Evolutionary conservation across 2,888 invertebrate species (phyloP).

Genomic region (Hylaea fasciaria): DNA sequence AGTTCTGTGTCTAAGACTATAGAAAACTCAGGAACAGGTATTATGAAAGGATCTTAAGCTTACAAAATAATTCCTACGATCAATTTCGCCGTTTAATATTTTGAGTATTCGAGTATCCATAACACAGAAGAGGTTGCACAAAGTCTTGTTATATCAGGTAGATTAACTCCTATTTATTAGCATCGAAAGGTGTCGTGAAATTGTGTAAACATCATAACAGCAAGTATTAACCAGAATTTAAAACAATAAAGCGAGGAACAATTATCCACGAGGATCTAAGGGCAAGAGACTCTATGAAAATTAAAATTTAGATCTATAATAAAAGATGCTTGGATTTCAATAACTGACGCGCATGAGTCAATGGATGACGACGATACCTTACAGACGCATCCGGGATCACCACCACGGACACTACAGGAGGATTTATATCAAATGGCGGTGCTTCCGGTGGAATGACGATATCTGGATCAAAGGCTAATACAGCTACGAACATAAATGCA

Average conservation of each 20-base stretch:
- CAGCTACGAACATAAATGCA: neutral
- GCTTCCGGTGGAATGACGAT: neutral
- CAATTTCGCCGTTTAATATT: too few relatives aligned
- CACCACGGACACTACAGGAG: neutral
- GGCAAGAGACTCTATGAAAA: neutral
- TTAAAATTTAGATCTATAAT: neutral
- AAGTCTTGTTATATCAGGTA: too few relatives aligned
- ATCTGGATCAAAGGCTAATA: neutral
- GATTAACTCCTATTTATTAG: too few relatives aligned
- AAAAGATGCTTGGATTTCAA: neutral
- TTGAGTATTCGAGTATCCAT: too few relatives aligned
- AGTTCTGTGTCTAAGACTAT: neutral
- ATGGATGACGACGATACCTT: constrained; percentile 2
- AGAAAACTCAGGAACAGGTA: neutral
- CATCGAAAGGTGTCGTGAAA: too few relatives aligned
- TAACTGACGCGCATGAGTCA: neutral
- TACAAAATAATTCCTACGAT: neutral
- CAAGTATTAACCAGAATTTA: too few relatives aligned
- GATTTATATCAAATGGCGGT: neutral
- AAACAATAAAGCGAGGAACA: too few relatives aligned
- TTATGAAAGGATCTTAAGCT: neutral
- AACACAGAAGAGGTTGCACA: too few relatives aligned
- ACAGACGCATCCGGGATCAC: neutral
- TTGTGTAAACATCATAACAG: too few relatives aligned
- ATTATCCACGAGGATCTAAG: too few relatives aligned